Conservation (phyloP, 2,113 vertebrate genomes). For the Tychaedon coryphoeus region DNA sequence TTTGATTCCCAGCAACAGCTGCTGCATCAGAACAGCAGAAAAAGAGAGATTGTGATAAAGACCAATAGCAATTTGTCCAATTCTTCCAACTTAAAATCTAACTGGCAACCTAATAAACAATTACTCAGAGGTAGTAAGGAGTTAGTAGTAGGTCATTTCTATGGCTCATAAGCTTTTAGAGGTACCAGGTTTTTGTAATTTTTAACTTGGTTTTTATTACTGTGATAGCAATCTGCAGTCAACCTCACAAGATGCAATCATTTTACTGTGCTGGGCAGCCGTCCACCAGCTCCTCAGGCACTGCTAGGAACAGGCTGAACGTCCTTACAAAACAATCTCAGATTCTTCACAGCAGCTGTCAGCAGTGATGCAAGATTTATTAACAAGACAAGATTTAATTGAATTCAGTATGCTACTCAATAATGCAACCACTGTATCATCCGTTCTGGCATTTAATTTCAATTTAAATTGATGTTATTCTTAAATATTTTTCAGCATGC, state of each 20-base stretch:
- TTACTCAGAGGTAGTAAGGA: neutral
- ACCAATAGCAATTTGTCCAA: constrained; percentile 8
- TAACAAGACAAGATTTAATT: neutral
- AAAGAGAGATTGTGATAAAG: neutral
- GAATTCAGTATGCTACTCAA: neutral
- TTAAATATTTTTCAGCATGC: neutral
- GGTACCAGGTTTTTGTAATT: neutral
- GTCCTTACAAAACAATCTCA: neutral
- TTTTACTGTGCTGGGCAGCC: neutral
- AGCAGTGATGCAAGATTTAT: neutral
- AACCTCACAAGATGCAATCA: neutral
- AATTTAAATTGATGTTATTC: neutral
- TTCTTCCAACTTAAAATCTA: neutral
- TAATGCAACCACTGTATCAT: neutral
- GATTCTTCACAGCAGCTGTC: neutral
- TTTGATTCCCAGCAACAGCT: neutral
- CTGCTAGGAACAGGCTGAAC: neutral
- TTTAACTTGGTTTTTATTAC: neutral
- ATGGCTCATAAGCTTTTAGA: neutral
- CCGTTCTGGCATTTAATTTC: neutral
- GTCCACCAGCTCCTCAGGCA: neutral
- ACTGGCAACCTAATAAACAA: neutral
- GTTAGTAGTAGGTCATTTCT: neutral
- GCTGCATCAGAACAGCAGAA: neutral
- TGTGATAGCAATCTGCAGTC: neutral